Base-by-base conservation (phyloP, 2,888 invertebrate genomes). In the Lycocerus yunnanus region DNA sequence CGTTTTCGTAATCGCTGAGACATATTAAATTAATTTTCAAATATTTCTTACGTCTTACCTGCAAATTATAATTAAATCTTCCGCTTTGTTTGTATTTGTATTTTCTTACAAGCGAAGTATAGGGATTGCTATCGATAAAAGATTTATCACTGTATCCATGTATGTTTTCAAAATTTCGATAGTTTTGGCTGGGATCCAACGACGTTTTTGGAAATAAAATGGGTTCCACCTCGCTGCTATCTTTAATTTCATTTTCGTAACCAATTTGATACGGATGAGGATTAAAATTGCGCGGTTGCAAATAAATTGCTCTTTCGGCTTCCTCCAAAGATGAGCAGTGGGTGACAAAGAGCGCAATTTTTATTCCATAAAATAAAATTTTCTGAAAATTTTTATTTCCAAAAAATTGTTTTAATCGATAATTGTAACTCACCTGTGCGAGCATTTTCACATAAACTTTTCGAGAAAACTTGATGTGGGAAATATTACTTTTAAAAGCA, bases 251-350 rank as follows among this genome's bases (percentile, higher is more conserved):
- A 13, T 27, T 66, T 67, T 74, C 74, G 58, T 79, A 78, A 65
- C 74, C 74, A 43, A 71, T 73, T 63, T 75, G 63, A 71, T 84
- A 85, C 6, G 88, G 87, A 82, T 88, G 87, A 27, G 86, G 87
- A 82, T 88, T 88, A 82, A 85, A 88, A 82, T 87, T 84, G 71
- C 87, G 82, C 5, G 87, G 87, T 43, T 82, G 80, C 58, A 88
- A 82, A 75, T 83, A 84, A 75, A 86, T 82, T 81, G 85, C 87
- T 16, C 85, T 85, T 68, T 84, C 83, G 18, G 82, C 82, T 78
- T 84, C 84, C 79, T 86, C 84, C 59, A 82, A 71, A 27, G 76
- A 72, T 16, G 20, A 59, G 67, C 79, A 75, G 58, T 43, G 58
- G 21, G 71, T 43, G n/a, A 43, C 8, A 1, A 43, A 43, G 6